Evolutionary conservation across 2,113 vertebrate genomes (phyloP).

Genomic region (Rhabdomys dilectus): DNA sequence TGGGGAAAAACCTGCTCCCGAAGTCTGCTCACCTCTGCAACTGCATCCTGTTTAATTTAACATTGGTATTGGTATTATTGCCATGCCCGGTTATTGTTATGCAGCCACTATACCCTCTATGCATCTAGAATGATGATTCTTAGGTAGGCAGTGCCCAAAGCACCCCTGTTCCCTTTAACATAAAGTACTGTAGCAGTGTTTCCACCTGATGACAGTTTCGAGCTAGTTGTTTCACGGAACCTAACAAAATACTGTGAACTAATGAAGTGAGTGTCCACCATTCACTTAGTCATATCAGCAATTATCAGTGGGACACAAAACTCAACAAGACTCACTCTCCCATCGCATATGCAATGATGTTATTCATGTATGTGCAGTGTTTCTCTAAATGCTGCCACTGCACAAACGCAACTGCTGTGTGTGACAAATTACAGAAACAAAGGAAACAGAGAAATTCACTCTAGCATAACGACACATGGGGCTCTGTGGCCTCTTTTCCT

Average conservation of each 20-base stretch:
- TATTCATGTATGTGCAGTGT: background rate
- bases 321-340: background rate
- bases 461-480: background rate
- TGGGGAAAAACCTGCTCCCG: constrained; percentile 10
- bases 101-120: background rate
- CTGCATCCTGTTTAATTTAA: background rate
- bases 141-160: background rate
- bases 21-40: constrained; percentile 16
- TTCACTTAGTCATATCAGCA: constrained; percentile 4
- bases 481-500: background rate
- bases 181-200: background rate
- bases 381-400: background rate
- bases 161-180: background rate
- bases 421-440: background rate
- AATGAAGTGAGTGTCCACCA: background rate
- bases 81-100: background rate
- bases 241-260: constrained; percentile 8
- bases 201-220: background rate
- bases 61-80: background rate
- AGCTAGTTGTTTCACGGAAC: background rate
- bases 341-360: background rate
- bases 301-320: background rate
- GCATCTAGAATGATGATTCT: constrained; percentile 13
- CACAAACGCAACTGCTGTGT: background rate
- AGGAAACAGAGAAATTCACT: background rate